Conservation (phyloP, 2,113 vertebrate species). For the Drymodes brunneopygia region DNA sequence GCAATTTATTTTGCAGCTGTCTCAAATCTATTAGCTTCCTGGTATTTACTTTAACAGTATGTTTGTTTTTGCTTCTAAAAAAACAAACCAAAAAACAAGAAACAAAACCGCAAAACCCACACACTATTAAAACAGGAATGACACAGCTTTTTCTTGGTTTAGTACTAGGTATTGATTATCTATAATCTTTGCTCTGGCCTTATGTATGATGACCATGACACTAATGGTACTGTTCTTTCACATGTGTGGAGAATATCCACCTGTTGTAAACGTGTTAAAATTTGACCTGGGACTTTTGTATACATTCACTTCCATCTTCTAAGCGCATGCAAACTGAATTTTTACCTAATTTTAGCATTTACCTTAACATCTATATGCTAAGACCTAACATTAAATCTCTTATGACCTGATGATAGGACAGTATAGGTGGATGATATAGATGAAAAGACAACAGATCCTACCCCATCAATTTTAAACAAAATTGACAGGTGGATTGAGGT, state of each 20-base stretch:
- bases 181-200: not conserved
- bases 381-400: not conserved
- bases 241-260: not conserved
- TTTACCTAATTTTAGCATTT: too few species aligned
- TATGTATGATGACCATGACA: not conserved
- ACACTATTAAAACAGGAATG: not conserved
- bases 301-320: not conserved
- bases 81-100: not conserved
- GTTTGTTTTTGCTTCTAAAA: not conserved
- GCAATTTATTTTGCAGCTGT: not conserved
- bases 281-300: not conserved
- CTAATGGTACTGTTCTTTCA: not conserved
- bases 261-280: not conserved
- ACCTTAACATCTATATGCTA: not conserved
- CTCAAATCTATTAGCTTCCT: not conserved
- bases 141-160: not conserved
- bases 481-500: not conserved
- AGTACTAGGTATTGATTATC: not conserved
- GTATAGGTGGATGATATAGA: rapidly evolving
- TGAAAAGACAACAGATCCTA: not conserved
- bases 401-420: not conserved
- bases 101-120: not conserved
- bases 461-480: not conserved
- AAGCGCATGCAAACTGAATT: not conserved
- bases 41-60: not conserved